Percentiles rank a stretch among this genome's conserved stretches.
Conservation (phyloP, 2,113 vertebrate genomes). For the Tragelaphus buxtoni region DNA sequence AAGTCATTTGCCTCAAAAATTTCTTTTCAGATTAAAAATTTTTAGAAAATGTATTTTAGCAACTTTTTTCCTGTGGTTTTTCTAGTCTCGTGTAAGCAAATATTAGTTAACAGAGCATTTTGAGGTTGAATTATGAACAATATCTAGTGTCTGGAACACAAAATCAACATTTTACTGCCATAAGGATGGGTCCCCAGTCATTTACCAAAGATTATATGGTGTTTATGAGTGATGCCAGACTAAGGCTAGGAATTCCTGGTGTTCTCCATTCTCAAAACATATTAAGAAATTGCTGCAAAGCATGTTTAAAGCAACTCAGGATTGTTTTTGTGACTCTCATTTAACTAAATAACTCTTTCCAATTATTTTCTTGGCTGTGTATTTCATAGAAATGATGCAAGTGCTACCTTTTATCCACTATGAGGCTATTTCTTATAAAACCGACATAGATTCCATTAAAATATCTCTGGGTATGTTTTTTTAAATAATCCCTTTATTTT, state of each 20-base stretch:
- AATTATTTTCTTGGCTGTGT: neutral
- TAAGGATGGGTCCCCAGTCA: neutral
- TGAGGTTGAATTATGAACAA: neutral
- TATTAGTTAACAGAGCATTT: neutral
- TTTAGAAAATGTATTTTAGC: neutral
- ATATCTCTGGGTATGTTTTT: neutral
- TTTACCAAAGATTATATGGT: neutral
- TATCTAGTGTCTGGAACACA: neutral
- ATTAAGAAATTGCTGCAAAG: neutral
- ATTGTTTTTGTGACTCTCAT: conserved; percentile 23
- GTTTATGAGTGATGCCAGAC: neutral
- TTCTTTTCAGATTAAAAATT: neutral
- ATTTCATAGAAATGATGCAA: neutral
- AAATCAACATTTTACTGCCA: neutral
- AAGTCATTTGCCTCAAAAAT: neutral
- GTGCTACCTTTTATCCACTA: neutral
- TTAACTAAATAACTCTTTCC: conserved; percentile 7
- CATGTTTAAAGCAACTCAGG: conserved; percentile 20
- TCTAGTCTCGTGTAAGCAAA: neutral
- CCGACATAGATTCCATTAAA: neutral
- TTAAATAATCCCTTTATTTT: neutral
- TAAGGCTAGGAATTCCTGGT: neutral
- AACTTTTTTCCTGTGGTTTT: neutral
- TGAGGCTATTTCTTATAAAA: neutral
- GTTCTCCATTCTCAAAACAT: neutral